Base-by-base conservation (phyloP, 2,113 vertebrate species). In the Thalassoma bifasciatum region DNA sequence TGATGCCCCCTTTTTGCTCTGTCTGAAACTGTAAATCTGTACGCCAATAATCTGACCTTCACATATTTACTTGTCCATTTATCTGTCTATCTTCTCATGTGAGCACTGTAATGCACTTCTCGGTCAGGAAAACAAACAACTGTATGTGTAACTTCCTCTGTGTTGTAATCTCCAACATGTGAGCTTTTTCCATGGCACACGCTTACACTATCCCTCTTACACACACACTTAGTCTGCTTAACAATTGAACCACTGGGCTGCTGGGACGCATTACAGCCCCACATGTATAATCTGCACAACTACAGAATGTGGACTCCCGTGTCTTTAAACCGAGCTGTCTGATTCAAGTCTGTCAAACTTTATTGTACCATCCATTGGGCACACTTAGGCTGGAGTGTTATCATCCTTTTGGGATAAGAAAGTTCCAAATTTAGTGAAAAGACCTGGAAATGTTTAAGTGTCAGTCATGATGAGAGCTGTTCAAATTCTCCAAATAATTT, bases 181-280 rank as follows among this genome's bases (percentile, higher is more conserved):
- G n/a, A 79, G 65, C 58, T 53, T 85, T 50, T 72, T 57, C 17
- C 10, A 60, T 65, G 57, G 59, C 49, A 75, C 66, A 68, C 56
- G 60, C 49, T 57, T 70, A 64, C 59, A 64, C 58, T 11, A 17
- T 8, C 46, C 12, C 3, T 16, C 42, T 7, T 47, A 67, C 57
- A 17, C 44, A 46, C 4, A 16, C 42, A 9, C 53, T 42, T 53
- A 38, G 76, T 59, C 66, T 72, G 66, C 19, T 63, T 77, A 66
- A 86, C 59, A 30, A 77, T 68, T 77, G 79, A 88, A 79, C 57
- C 68, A 69, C 22, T 47, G 62, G 36, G 80, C 68, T 75, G 80
- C 82, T 83, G 82, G 80, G 82, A 79, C 40, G 65, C 92, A 79
- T 66, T 72, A 61, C 51, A 77, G 47, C 50, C 62, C 46, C 46